Base-by-base conservation (phyloP, 2,888 invertebrate species). In the Tinea pellionella region DNA sequence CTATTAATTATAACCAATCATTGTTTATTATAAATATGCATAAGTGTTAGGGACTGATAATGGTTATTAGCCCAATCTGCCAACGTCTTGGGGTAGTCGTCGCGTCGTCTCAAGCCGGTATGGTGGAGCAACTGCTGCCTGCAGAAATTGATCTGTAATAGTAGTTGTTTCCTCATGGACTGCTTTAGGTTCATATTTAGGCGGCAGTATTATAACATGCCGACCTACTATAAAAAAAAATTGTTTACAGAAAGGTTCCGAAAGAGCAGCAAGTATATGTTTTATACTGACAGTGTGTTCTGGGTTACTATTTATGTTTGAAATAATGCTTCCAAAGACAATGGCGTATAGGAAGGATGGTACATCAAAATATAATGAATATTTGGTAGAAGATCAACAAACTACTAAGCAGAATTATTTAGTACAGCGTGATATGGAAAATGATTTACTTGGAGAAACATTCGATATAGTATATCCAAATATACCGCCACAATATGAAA, bases 331-430 rank as follows among this genome's bases (percentile, higher is more conserved):
- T n/a, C 77, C 79, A 24, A 74, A 69, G 61, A 68, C 68, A 9
- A 64, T 70, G 64, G 82, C 79, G 6, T 63, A 43, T n/a, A 19
- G 71, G 24, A 76, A 73, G 63, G 73, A 69, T 13, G 42, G 41
- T 57, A 65, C 70, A 3, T 67, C 75, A 2, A 72, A 76, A 63
- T 62, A 74, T 13, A 73, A 79, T 61, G 77, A 76, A 41, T 79
- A 71, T 61, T 69, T 73, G 66, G 68, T 76, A 57, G 77, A 80
- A 63, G 75, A 82, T 58, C 75, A 78, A 62, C 16, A 30, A 16
- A 19, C 53, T 3, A 53, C 53, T 24, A 73, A 75, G 63, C 77
- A 78, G 63, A 80, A 85, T 66, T 81, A 83, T 63, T 66, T 79
- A 7, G 61, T 75, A 24, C 71, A 77, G 63, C 43, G 24, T 19